These are phyloP conservation scores for Caradrina kadenii DNA, from an alignment of 2,888 invertebrate species.

Conservation along the genomic window DNA sequence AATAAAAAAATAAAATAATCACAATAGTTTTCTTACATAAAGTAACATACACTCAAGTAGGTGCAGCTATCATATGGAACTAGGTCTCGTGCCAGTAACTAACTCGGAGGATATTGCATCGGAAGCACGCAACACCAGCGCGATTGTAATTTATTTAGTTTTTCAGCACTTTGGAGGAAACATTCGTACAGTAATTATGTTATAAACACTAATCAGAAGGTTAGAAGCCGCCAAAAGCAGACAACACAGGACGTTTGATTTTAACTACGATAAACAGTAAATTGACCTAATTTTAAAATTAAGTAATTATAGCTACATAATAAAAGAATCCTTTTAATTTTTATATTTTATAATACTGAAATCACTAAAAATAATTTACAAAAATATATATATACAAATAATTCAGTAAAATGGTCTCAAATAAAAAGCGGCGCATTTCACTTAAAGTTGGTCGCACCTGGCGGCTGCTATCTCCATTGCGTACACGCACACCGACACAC, in stretches of 20 bases:
- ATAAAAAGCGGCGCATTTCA: constrained; percentile 84
- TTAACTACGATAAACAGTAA: constrained; percentile 42
- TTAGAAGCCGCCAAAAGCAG: constrained; percentile 43
- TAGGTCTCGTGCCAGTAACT: constrained; percentile 59
- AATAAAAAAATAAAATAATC: constrained; percentile 2
- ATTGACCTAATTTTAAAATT: constrained; percentile 46
- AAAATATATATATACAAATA: background rate
- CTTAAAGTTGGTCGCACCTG: constrained; percentile 79
- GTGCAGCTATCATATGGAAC: constrained; percentile 57
- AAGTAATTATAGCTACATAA: constrained; percentile 14
- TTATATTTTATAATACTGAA: background rate
- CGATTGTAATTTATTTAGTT: constrained; percentile 63
- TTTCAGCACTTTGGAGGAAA: constrained; percentile 59
- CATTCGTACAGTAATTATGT: constrained; percentile 55
- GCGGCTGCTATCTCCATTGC: constrained; percentile 86
- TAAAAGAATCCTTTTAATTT: background rate
- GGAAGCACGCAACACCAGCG: constrained; percentile 69
- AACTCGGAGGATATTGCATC: constrained; percentile 68
- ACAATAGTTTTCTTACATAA: constrained; percentile 18
- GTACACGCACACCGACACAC: constrained; percentile 81
- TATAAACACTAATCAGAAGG: constrained; percentile 56
- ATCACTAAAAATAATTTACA: background rate
- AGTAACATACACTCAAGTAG: constrained; percentile 17
- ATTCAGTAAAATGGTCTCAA: background rate
- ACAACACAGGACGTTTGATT: constrained; percentile 56